A percentile compares a stretch with the other conserved stretches of the same genome.
These are phyloP conservation scores for Rhingia rostrata DNA, from an alignment of 2,888 invertebrate species.

Conservation along the genomic window DNA sequence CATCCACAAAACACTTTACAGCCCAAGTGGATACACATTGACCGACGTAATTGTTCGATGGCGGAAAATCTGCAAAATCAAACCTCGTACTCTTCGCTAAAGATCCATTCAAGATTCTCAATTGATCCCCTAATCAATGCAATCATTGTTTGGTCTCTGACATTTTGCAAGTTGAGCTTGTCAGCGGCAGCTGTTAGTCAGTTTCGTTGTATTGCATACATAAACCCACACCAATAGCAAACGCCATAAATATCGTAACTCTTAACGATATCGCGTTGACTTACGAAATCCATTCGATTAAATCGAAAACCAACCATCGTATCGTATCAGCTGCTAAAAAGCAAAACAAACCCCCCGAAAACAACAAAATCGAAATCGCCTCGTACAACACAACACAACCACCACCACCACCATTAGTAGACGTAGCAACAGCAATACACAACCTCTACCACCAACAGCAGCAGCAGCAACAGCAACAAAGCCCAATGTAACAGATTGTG, in stretches of 20 bases:
- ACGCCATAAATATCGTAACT: conserved; percentile 48
- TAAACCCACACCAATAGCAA: background rate
- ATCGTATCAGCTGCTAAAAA: conserved; percentile 34
- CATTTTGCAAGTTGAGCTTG: conserved; percentile 29
- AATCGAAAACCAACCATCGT: conserved; percentile 18
- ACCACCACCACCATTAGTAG: background rate
- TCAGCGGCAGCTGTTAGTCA: conserved; percentile 22
- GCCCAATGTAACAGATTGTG: conserved; percentile 70
- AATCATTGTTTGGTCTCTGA: conserved; percentile 55
- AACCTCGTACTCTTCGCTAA: background rate
- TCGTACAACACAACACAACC: background rate
- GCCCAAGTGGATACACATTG: conserved; percentile 45
- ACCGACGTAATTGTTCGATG: conserved; percentile 50
- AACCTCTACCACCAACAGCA: conserved; percentile 10
- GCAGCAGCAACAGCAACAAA: conserved; percentile 37
- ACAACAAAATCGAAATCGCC: background rate
- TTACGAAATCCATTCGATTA: conserved; percentile 53
- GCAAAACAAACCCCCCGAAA: conserved; percentile 65
- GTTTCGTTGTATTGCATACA: conserved; percentile 33
- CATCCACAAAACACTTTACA: conserved; percentile 30
- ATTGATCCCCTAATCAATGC: conserved; percentile 65
- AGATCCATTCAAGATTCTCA: conserved; percentile 35
- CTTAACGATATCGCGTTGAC: conserved; percentile 57
- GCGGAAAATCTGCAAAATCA: conserved; percentile 43
- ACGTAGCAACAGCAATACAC: no score